Conservation (phyloP, 2,797 vertebrate genomes). For the Linurgus olivaceus region DNA sequence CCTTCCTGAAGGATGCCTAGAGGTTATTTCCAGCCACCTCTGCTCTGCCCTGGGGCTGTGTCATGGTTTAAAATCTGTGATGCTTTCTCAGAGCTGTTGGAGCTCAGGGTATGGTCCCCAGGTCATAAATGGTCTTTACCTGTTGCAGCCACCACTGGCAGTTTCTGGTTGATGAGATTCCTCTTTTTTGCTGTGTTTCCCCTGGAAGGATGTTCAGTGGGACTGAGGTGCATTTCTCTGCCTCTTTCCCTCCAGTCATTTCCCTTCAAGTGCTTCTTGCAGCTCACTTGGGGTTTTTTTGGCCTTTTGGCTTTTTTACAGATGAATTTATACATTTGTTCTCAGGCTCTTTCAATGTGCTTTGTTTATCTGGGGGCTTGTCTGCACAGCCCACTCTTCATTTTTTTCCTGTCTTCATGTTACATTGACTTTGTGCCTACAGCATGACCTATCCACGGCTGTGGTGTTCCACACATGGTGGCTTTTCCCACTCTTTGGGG, state of each 20-base stretch:
- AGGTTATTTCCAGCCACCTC: background rate
- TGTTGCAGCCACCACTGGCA: fast-evolving
- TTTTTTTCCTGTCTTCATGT: background rate
- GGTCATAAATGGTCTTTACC: background rate
- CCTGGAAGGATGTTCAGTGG: background rate
- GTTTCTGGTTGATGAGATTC: background rate
- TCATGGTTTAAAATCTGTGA: fast-evolving
- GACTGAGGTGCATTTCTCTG: background rate
- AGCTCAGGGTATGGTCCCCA: background rate
- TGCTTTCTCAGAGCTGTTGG: background rate
- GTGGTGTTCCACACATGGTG: background rate
- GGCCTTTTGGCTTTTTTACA: background rate
- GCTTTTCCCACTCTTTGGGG: background rate
- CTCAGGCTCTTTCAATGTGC: background rate
- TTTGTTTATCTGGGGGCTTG: background rate
- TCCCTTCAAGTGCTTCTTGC: background rate
- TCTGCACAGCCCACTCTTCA: background rate
- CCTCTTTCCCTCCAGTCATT: background rate
- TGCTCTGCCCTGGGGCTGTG: background rate
- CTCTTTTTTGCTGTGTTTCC: background rate
- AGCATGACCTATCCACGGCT: background rate
- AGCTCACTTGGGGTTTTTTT: background rate
- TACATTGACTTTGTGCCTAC: background rate
- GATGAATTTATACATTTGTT: background rate
- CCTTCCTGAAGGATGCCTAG: background rate